These are phyloP conservation scores for Ectobius pallidus DNA, from an alignment of 2,888 invertebrate species.

Conservation along the genomic window DNA sequence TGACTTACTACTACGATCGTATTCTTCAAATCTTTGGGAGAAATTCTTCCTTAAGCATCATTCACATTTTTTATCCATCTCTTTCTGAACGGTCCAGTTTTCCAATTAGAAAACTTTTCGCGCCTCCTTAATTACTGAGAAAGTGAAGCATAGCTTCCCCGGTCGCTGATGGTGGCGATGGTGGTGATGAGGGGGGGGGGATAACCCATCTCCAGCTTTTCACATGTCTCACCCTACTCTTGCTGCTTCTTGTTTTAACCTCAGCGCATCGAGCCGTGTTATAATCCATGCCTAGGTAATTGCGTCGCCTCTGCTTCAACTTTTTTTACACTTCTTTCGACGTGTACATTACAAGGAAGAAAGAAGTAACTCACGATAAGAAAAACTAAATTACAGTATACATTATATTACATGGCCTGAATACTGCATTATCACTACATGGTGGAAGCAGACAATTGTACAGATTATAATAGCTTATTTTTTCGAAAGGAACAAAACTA, in stretches of 20 bases:
- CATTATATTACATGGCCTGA: no score
- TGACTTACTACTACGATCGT: not conserved
- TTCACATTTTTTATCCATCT: not conserved
- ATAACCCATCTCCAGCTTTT: not conserved
- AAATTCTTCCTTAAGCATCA: not conserved
- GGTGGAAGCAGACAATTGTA: no score
- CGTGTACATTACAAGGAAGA: no score
- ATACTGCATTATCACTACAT: no score
- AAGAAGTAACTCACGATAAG: no score
- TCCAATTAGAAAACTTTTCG: constrained; percentile 33
- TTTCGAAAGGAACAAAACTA: no score
- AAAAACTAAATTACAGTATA: no score
- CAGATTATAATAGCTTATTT: no score
- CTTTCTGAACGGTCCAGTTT: constrained; percentile 22
- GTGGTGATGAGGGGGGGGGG: no score
- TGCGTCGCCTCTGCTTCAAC: not conserved
- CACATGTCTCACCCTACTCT: not conserved
- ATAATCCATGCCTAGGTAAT: constrained; percentile 15
- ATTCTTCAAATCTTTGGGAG: not conserved
- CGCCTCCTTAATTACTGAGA: constrained; percentile 31
- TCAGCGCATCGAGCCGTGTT: not conserved
- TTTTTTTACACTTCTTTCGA: not conserved
- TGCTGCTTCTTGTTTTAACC: constrained; percentile 15
- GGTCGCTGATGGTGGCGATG: constrained; percentile 2
- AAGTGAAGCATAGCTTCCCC: constrained; percentile 1